These are phyloP conservation scores for Armadillidium nasatum DNA, from an alignment of 1,140 invertebrate genomes.

Conservation along the genomic window DNA sequence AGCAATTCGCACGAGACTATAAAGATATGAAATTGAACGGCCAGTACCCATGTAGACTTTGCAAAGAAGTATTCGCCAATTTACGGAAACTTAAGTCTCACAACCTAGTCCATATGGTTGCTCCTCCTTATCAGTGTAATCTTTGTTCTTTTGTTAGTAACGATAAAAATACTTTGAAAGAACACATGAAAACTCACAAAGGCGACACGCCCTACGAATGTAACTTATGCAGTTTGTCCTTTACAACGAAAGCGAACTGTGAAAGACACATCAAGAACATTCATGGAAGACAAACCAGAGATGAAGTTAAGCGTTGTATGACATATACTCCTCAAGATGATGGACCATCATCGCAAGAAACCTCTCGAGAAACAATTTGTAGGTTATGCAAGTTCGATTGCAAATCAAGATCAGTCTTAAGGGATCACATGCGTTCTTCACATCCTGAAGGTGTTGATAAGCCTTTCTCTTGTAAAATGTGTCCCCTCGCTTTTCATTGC, in stretches of 20 bases:
- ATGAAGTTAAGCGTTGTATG: conserved; percentile 78
- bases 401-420: conserved; percentile 39
- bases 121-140: conserved; percentile 72
- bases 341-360: conserved; percentile 23
- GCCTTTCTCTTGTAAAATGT: conserved; percentile 40
- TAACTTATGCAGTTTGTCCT: conserved; percentile 86
- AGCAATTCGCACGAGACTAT: conserved; percentile 41
- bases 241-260: conserved; percentile 88
- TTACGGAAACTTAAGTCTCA: conserved; percentile 84
- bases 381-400: conserved; percentile 40
- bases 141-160: conserved; percentile 84
- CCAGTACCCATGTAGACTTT: conserved; percentile 82
- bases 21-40: conserved; percentile 78
- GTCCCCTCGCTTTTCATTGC: conserved; percentile 35
- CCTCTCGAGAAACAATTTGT: conserved; percentile 34
- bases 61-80: conserved; percentile 76
- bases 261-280: conserved; percentile 66
- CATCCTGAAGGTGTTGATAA: conserved; percentile 43
- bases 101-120: conserved; percentile 60
- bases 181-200: conserved; percentile 88
- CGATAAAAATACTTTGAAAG: conserved; percentile 82
- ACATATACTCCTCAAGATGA: conserved; percentile 37
- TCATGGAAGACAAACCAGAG: conserved; percentile 74
- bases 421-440: conserved; percentile 45
- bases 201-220: conserved; percentile 92